Percentiles rank a stretch among this genome's conserved stretches.
Evolutionary conservation across 2,888 invertebrate species (phyloP).

Genomic region (Lasioglossum marginatum): DNA sequence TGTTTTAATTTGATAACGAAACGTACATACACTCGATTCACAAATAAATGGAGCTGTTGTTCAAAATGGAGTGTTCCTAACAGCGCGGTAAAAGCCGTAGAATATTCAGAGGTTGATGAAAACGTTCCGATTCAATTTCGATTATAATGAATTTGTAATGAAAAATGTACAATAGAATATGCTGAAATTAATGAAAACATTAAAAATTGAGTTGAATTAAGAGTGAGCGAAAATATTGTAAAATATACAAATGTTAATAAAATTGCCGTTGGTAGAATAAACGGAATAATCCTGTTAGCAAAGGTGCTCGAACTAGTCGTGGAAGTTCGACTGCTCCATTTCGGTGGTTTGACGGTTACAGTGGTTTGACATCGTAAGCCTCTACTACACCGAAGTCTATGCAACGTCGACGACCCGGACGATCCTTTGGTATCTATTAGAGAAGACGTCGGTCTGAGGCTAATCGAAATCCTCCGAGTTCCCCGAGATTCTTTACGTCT

Average conservation of each 20-base stretch:
- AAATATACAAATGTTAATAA: background rate
- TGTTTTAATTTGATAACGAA: too few relatives aligned
- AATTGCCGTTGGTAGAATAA: background rate
- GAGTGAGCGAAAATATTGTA: background rate
- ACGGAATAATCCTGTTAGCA: background rate
- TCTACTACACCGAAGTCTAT: background rate
- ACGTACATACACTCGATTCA: too few relatives aligned
- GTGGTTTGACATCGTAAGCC: slow-evolving; percentile 15
- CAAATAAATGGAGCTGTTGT: too few relatives aligned
- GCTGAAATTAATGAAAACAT: too few relatives aligned
- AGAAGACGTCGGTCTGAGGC: background rate
- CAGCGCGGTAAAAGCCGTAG: too few relatives aligned
- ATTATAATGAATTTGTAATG: too few relatives aligned
- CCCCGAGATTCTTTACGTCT: slow-evolving; percentile 2
- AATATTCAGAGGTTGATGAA: too few relatives aligned
- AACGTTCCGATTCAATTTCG: too few relatives aligned
- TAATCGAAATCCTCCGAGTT: slow-evolving; percentile 5
- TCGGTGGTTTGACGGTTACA: slow-evolving; percentile 10
- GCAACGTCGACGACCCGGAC: background rate
- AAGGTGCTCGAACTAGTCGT: background rate
- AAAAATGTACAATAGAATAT: too few relatives aligned
- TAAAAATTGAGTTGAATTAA: too few relatives aligned
- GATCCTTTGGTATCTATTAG: slow-evolving; percentile 16
- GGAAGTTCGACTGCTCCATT: slow-evolving; percentile 1
- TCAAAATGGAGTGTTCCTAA: too few relatives aligned